phyloP scores from a whole-genome alignment of 2,888 invertebrate genomes.

The Drosophila flavopinicola region DNA sequence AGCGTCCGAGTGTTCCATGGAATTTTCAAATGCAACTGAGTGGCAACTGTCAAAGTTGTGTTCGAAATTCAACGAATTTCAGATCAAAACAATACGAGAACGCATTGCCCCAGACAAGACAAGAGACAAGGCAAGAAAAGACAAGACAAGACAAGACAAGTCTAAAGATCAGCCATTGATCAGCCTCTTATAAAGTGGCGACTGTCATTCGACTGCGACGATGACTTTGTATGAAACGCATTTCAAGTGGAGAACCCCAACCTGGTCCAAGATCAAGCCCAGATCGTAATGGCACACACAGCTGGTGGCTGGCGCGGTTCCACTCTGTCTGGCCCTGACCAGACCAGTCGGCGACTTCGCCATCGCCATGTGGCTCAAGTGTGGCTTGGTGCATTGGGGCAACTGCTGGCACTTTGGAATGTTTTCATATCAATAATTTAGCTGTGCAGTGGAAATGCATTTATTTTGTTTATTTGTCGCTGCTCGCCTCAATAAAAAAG shows the following conservation, averaged over 20 bases:
- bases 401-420: constrained; percentile 60
- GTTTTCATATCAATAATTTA: constrained; percentile 62
- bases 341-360: constrained; percentile 76
- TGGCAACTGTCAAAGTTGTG: constrained; percentile 78
- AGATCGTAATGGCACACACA: constrained; percentile 48
- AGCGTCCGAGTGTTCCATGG: constrained; percentile 53
- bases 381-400: constrained; percentile 11
- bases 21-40: constrained; percentile 71
- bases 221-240: constrained; percentile 78
- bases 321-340: constrained; percentile 74
- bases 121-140: constrained; percentile 17
- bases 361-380: constrained; percentile 22
- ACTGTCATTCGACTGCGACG: constrained; percentile 73
- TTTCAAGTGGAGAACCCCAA: constrained; percentile 56
- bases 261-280: constrained; percentile 36
- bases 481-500: constrained; percentile 75
- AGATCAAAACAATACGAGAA: constrained; percentile 81
- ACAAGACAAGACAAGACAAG: constrained; percentile 32
- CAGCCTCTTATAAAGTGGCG: constrained; percentile 78
- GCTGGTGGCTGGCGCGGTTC: constrained; percentile 74
- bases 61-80: constrained; percentile 78
- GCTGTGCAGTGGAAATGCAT: constrained; percentile 51
- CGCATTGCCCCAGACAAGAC: constrained; percentile 71
- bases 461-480: constrained; percentile 65
- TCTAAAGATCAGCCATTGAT: constrained; percentile 73